Percentiles rank a stretch among this genome's conserved stretches.
phyloP scores from a whole-genome alignment of 1,140 invertebrate genomes.

The Dreissena rostriformis region DNA sequence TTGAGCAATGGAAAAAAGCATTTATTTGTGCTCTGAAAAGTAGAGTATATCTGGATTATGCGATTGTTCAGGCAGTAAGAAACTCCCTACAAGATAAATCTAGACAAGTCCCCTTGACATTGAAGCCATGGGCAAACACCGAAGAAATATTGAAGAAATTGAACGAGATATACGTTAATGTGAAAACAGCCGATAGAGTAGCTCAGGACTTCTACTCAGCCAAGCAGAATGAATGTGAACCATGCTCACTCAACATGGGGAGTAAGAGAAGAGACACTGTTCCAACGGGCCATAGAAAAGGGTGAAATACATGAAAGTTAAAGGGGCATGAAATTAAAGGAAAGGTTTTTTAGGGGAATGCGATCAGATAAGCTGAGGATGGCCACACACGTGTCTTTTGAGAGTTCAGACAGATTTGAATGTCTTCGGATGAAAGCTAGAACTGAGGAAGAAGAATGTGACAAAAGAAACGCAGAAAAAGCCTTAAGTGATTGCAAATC shows the following conservation, averaged over 20 bases:
- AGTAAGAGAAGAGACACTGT: background rate
- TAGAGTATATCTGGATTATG: conserved; percentile 5
- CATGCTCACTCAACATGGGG: conserved; percentile 1
- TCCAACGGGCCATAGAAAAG: background rate
- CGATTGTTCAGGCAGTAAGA: background rate
- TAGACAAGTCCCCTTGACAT: background rate
- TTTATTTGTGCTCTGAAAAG: too few relatives aligned
- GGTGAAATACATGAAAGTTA: background rate
- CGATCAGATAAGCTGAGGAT: too few relatives aligned
- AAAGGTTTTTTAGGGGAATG: too few relatives aligned
- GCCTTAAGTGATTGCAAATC: too few relatives aligned
- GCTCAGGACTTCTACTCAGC: conserved; percentile 5
- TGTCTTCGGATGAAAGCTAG: background rate
- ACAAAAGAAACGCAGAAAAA: too few relatives aligned
- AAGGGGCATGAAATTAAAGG: conserved; percentile 5
- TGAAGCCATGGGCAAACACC: background rate
- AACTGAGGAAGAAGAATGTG: too few relatives aligned
- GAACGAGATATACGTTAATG: conserved; percentile 5
- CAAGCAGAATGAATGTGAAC: background rate
- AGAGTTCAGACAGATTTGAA: background rate
- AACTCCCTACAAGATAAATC: conserved; percentile 7
- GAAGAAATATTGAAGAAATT: conserved; percentile 2
- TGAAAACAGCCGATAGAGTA: background rate
- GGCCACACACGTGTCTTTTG: background rate
- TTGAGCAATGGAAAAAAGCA: too few relatives aligned